Base-by-base conservation (phyloP, 2,113 vertebrate genomes). In the Cebus imitator region DNA sequence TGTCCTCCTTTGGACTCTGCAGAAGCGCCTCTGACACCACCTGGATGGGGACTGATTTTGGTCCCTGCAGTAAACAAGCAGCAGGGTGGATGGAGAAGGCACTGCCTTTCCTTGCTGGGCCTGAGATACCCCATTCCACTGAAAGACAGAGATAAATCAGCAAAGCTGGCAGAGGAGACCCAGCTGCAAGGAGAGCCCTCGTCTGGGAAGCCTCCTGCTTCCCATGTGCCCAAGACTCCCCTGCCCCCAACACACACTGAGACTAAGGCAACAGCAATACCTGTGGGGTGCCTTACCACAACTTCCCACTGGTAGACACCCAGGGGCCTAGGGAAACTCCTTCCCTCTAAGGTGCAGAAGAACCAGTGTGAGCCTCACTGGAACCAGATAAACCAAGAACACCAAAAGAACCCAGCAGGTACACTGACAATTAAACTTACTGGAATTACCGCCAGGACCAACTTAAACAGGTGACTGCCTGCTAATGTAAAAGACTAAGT, bases 261-360 rank as follows among this genome's bases (percentile, higher is more conserved):
- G 16, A 8, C 68, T 40, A 37, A 1, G 8, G 37, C 30, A 45
- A 7, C 5, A 55, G 20, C 45, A 1, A 6, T 0, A 3, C 45
- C 10, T 2, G 30, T 2, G 6, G 25, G 68, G 3, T 6, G 35
- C 8, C 16, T 0, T 64, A 3, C 14, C 6, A 6, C 10, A 1
- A 0, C 12, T 40, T 20, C 13, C 6, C 17, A 0, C 9, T 1
- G 14, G 61, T 35, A 52, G 32, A 40, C 45, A 6, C 23, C 0
- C 1, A 30, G 35, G 32, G 40, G 6, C 61, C 81, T 5, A 10
- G 32, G n/a, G 23, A 94, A 20, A 4, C 8, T 0, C 20, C n/a
- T 30, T 17, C 9, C 40, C 10, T 58, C 30, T 21, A 6, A 2
- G 45, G 37, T 21, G 37, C 20, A 48, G 48, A 58, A 0, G n/a